Conservation (phyloP, 2,113 vertebrate species). For the Saccopteryx bilineata region DNA sequence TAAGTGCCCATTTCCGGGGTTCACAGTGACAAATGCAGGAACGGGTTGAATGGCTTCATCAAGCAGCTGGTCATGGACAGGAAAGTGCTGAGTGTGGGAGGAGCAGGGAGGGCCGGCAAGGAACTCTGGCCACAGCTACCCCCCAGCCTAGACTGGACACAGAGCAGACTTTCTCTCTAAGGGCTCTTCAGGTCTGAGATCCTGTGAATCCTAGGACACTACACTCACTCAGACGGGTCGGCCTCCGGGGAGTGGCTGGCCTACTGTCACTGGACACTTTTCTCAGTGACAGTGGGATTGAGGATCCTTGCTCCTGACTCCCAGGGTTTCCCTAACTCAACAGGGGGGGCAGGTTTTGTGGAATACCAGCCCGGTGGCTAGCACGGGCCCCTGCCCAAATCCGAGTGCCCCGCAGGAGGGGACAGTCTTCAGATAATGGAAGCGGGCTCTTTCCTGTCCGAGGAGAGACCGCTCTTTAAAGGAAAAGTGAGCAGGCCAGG, state of each 20-base stretch:
- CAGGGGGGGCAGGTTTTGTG: background rate
- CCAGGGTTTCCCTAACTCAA: background rate
- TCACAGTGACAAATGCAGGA: background rate
- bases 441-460: background rate
- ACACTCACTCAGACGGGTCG: background rate
- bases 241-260: background rate
- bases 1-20: conserved; percentile 57
- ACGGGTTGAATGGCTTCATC: conserved; percentile 44
- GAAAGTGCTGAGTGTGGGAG: background rate
- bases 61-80: background rate
- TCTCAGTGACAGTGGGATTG: background rate
- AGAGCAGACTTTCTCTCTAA: background rate
- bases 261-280: background rate
- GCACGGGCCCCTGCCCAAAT: background rate
- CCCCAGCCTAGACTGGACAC: background rate
- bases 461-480: background rate
- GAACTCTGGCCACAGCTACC: background rate
- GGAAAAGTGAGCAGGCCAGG: background rate
- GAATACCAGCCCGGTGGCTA: background rate
- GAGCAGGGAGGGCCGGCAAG: background rate
- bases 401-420: background rate
- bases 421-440: background rate
- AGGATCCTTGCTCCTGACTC: background rate
- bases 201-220: background rate
- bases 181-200: background rate